Evolutionary conservation across 2,888 invertebrate species (phyloP).

Genomic region (Argyra leucocephala): DNA sequence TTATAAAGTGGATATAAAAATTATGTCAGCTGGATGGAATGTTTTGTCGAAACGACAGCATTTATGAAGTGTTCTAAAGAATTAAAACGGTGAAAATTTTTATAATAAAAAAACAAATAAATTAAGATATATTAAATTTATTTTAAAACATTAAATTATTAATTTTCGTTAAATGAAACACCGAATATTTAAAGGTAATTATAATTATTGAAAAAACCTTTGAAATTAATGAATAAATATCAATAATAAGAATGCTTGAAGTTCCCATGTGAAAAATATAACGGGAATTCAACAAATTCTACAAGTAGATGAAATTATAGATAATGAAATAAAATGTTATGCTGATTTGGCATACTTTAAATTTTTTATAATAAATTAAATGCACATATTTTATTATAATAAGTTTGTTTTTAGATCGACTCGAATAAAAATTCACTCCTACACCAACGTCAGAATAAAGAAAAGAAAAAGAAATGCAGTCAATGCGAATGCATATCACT

Average conservation of each 20-base stretch:
- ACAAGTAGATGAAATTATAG: too few relatives aligned
- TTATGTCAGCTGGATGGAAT: neutral
- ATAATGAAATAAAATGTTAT: neutral
- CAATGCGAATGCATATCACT: neutral
- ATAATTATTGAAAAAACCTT: neutral
- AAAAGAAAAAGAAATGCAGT: neutral
- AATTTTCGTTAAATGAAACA: neutral
- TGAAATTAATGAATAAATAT: neutral
- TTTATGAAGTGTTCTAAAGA: neutral
- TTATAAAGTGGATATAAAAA: neutral
- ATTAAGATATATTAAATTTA: neutral
- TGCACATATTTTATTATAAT: neutral
- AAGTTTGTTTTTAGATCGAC: neutral
- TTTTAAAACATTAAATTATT: neutral
- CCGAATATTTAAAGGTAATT: neutral
- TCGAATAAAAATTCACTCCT: constrained; percentile 4
- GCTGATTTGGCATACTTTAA: neutral
- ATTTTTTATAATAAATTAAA: neutral
- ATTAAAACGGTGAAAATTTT: neutral
- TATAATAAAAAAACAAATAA: neutral
- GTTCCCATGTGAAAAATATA: neutral
- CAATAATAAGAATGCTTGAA: neutral
- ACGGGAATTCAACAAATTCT: neutral
- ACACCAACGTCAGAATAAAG: neutral
- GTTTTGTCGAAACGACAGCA: neutral